Conservation (phyloP, 2,888 invertebrate species). For the Ormyrus nitidulus region DNA sequence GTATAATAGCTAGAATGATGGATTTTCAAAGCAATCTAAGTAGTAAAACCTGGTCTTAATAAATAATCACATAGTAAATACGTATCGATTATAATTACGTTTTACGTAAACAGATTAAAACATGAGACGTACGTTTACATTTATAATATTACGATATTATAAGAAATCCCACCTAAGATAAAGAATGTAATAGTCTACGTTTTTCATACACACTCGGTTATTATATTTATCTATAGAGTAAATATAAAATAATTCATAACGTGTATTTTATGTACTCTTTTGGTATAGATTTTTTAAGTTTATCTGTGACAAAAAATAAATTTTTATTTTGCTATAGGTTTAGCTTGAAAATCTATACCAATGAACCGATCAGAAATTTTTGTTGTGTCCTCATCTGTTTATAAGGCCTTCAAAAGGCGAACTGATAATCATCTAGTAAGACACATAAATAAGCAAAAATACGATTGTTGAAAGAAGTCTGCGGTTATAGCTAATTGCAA, state of each 20-base stretch:
- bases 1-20: slow-evolving; percentile 55
- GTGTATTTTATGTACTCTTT: slow-evolving; percentile 66
- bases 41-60: slow-evolving; percentile 62
- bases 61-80: slow-evolving; percentile 63
- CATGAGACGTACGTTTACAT: slow-evolving; percentile 58
- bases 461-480: no score
- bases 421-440: no score
- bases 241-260: slow-evolving; percentile 57
- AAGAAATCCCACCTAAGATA: slow-evolving; percentile 72
- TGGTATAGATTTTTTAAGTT: slow-evolving; percentile 54
- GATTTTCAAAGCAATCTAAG: slow-evolving; percentile 68
- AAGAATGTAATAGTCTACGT: slow-evolving; percentile 71
- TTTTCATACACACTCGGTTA: slow-evolving; percentile 72
- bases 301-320: slow-evolving; percentile 46
- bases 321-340: neutral
- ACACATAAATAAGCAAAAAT: no score
- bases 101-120: slow-evolving; percentile 61
- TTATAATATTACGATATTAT: slow-evolving; percentile 62
- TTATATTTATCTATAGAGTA: slow-evolving; percentile 68
- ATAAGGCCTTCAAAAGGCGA: no score
- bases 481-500: no score
- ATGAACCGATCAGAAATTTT: neutral
- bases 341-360: no score
- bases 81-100: slow-evolving; percentile 66
- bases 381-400: neutral